phyloP scores from a whole-genome alignment of 2,113 vertebrate genomes.

The Sterrhoptilus dennistouni region DNA sequence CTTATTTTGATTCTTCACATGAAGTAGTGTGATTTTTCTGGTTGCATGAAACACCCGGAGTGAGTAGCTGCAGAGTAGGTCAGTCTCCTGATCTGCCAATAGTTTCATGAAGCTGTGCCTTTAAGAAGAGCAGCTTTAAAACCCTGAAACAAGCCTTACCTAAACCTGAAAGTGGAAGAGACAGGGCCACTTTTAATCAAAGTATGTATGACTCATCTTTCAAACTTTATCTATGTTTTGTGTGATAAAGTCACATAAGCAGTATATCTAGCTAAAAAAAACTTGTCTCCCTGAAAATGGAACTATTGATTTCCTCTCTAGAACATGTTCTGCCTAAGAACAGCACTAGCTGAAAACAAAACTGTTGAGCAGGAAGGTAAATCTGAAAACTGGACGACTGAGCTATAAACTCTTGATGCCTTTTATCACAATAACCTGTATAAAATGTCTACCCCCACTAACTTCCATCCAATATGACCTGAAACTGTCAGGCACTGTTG shows the following conservation, averaged over 20 bases:
- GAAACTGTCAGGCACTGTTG: not conserved
- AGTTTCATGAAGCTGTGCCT: not conserved
- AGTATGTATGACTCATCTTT: not conserved
- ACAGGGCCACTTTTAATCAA: not conserved
- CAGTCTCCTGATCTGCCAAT: not conserved
- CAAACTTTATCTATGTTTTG: not conserved
- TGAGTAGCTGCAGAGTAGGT: not conserved
- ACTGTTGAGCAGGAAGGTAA: not conserved
- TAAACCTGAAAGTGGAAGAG: not conserved
- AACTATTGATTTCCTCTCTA: not conserved
- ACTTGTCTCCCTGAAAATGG: not conserved
- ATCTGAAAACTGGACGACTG: not conserved
- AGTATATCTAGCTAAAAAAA: not conserved
- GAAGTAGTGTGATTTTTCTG: not conserved
- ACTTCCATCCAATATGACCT: not conserved
- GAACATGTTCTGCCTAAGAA: not conserved
- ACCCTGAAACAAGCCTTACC: not conserved
- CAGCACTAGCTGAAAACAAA: not conserved
- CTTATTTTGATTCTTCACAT: not conserved
- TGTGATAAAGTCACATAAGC: not conserved
- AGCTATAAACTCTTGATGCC: not conserved
- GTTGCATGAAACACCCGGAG: not conserved
- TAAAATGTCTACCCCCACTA: not conserved
- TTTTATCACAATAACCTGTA: not conserved
- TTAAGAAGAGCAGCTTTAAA: not conserved